These are phyloP conservation scores for Pseudomyrmex gracilis DNA, from an alignment of 1,140 invertebrate genomes.

Conservation along the genomic window DNA sequence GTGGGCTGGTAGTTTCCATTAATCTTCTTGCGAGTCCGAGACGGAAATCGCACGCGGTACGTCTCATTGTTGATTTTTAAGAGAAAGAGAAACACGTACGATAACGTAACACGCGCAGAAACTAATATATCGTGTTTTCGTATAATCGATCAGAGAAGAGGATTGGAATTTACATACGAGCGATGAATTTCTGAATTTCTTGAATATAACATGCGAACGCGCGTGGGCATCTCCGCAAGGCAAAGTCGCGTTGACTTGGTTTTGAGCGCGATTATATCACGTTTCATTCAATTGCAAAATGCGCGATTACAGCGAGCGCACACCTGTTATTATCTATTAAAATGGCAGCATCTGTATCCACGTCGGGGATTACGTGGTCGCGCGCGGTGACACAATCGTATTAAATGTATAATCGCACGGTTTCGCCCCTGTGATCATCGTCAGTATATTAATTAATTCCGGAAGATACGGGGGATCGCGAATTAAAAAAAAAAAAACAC, in stretches of 20 bases:
- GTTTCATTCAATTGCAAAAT: constrained; percentile 56
- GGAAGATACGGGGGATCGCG: constrained; percentile 5
- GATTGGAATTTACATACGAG: constrained; percentile 11
- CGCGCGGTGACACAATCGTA: constrained; percentile 42
- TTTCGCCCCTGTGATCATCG: background rate
- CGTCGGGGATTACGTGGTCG: constrained; percentile 38
- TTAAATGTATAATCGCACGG: constrained; percentile 32
- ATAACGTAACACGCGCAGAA: background rate
- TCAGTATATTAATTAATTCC: background rate
- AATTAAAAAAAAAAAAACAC: constrained; percentile 28
- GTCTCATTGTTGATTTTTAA: too few relatives aligned
- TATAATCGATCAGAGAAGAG: constrained; percentile 8
- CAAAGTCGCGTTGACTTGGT: constrained; percentile 35
- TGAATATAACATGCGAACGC: constrained; percentile 58
- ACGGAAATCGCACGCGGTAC: too few relatives aligned
- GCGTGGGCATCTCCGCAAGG: constrained; percentile 66
- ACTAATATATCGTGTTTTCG: constrained; percentile 12
- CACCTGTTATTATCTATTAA: constrained; percentile 59
- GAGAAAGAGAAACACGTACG: too few relatives aligned
- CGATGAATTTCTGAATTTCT: constrained; percentile 60
- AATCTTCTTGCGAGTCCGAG: background rate
- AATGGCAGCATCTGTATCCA: constrained; percentile 48
- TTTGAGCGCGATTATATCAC: constrained; percentile 43
- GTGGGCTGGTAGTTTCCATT: background rate
- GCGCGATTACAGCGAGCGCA: constrained; percentile 44